These are phyloP conservation scores for Lagenorhynchus albirostris DNA, from an alignment of 2,113 vertebrate species.

Conservation along the genomic window DNA sequence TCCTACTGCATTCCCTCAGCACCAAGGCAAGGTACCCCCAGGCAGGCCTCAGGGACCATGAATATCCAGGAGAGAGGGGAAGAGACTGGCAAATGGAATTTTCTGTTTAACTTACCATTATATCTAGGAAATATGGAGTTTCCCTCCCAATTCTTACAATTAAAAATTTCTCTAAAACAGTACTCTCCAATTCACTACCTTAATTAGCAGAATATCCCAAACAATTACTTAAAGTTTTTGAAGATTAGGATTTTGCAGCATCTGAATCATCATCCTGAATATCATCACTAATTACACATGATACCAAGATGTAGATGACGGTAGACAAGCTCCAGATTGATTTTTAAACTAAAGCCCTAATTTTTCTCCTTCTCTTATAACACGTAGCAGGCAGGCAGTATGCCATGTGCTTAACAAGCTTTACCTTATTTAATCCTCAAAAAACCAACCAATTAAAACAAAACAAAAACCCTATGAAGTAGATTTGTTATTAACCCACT, in stretches of 20 bases:
- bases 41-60: neutral
- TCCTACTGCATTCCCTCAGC: neutral
- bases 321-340: neutral
- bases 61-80: accelerated
- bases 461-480: neutral
- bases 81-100: neutral
- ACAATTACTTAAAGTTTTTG: neutral
- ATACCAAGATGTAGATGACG: neutral
- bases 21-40: accelerated
- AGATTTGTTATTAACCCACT: neutral
- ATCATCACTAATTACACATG: neutral
- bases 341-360: neutral
- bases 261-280: neutral
- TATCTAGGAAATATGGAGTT: neutral
- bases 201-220: neutral
- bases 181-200: neutral
- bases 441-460: neutral
- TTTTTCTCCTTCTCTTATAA: neutral
- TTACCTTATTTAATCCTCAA: neutral
- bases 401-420: neutral
- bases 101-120: neutral
- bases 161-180: neutral
- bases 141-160: neutral
- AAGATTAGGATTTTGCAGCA: neutral
- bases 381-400: neutral